A percentile compares a stretch with the other conserved stretches of the same genome.
These are phyloP conservation scores for Nothobranchius kuhntae DNA, from an alignment of 2,113 vertebrate genomes.

Conservation along the genomic window DNA sequence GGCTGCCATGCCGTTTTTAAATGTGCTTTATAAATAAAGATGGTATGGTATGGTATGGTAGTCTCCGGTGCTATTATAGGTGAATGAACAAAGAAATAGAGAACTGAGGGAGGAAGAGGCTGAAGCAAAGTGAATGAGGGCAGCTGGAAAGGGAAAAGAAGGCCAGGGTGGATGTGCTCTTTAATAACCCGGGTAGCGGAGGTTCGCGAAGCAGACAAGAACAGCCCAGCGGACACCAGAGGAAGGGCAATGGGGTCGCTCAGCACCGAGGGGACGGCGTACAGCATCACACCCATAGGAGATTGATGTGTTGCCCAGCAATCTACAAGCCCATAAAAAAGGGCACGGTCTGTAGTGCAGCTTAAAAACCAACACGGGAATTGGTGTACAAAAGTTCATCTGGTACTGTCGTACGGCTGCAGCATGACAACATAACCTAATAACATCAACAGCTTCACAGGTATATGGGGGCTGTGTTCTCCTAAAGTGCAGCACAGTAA, in stretches of 20 bases:
- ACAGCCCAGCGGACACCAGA: constrained; percentile 66
- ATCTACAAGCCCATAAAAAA: constrained; percentile 75
- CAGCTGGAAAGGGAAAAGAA: constrained; percentile 39
- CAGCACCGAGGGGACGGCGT: constrained; percentile 47
- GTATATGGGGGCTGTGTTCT: constrained; percentile 14
- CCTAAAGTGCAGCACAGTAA: constrained; percentile 1
- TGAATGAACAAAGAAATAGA: constrained; percentile 49
- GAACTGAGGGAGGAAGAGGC: constrained; percentile 34
- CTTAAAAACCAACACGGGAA: constrained; percentile 77
- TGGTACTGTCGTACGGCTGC: constrained; percentile 69
- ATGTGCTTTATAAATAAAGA: no score
- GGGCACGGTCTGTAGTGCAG: constrained; percentile 62
- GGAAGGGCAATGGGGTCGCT: constrained; percentile 74
- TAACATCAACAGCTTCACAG: constrained; percentile 48
- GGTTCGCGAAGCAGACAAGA: constrained; percentile 73
- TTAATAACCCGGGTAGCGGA: constrained; percentile 76
- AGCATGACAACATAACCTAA: constrained; percentile 62
- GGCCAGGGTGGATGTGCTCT: constrained; percentile 64
- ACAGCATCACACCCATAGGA: constrained; percentile 57
- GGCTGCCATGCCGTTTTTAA: no score
- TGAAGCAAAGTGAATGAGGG: constrained; percentile 48
- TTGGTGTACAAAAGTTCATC: constrained; percentile 71
- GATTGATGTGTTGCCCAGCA: constrained; percentile 78
- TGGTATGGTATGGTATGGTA: no score
- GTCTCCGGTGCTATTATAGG: constrained; percentile 63